Conservation (phyloP, 2,797 vertebrate genomes). For the Percopsis omiscomaycus region DNA sequence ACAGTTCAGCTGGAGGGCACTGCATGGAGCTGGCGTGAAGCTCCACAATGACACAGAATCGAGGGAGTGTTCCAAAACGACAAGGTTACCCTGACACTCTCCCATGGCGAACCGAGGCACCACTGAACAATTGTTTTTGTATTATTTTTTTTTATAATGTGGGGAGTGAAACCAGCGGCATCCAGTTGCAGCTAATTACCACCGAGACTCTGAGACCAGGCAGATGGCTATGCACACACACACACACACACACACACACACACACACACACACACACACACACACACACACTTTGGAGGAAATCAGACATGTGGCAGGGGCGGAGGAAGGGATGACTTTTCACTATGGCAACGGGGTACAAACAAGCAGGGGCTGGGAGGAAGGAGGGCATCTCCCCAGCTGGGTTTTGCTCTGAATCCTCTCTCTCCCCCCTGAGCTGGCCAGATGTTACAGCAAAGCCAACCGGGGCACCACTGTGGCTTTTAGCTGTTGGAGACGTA, state of each 20-base stretch:
- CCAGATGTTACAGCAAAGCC: conserved; percentile 50
- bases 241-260: neutral
- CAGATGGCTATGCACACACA: conserved; percentile 54
- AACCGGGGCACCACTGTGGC: conserved; percentile 24
- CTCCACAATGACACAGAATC: conserved; percentile 30
- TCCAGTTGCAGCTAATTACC: conserved; percentile 50
- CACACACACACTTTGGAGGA: conserved; percentile 45
- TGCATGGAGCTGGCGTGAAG: conserved; percentile 27
- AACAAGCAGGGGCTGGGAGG: conserved; percentile 42
- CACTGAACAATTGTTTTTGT: conserved; percentile 12
- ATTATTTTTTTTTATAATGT: neutral
- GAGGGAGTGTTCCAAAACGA: conserved; percentile 39
- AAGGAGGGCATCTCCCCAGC: conserved; percentile 27
- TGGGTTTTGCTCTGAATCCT: conserved; percentile 46
- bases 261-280: neutral
- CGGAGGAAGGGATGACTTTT: conserved; percentile 33
- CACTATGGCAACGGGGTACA: conserved; percentile 39
- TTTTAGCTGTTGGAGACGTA: conserved; percentile 36
- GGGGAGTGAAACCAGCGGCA: conserved; percentile 4
- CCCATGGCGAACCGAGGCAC: conserved; percentile 29
- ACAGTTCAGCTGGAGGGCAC: conserved; percentile 40
- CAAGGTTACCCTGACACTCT: conserved; percentile 39
- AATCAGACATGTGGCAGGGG: conserved; percentile 40
- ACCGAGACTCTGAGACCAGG: conserved; percentile 22
- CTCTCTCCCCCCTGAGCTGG: conserved; percentile 31